Conservation (phyloP, 2,113 vertebrate genomes). For the Trogon surrucura region DNA sequence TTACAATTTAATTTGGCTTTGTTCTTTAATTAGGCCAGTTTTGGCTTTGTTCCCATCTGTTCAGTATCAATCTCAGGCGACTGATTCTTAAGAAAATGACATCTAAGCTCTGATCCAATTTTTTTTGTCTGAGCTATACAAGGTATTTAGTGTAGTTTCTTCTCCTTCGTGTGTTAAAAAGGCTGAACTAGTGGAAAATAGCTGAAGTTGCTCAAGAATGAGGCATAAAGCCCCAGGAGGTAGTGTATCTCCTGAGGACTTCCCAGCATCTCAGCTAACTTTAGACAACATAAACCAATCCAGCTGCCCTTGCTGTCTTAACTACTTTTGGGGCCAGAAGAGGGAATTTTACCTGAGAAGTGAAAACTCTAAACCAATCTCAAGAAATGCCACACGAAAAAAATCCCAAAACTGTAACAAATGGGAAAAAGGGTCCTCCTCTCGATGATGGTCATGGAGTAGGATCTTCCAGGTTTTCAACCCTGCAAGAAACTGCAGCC, state of each 20-base stretch:
- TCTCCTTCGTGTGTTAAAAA: not conserved
- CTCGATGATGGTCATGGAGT: not conserved
- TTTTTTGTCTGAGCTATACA: not conserved
- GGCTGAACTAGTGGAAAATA: not conserved
- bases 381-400: not conserved
- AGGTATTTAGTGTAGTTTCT: not conserved
- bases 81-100: not conserved
- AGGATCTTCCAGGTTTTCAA: not conserved
- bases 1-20: not conserved
- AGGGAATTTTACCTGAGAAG: not conserved
- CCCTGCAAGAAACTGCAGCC: not conserved
- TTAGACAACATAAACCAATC: not conserved
- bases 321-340: not conserved
- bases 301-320: not conserved
- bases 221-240: not conserved
- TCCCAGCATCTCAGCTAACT: not conserved
- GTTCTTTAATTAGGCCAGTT: constrained; percentile 10
- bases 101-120: not conserved
- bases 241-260: not conserved
- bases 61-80: not conserved
- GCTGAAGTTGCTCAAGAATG: not conserved
- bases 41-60: constrained; percentile 16
- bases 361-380: not conserved
- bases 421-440: not conserved
- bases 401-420: not conserved